Conservation (phyloP, 2,888 invertebrate species). For the Diarsia brunnea region DNA sequence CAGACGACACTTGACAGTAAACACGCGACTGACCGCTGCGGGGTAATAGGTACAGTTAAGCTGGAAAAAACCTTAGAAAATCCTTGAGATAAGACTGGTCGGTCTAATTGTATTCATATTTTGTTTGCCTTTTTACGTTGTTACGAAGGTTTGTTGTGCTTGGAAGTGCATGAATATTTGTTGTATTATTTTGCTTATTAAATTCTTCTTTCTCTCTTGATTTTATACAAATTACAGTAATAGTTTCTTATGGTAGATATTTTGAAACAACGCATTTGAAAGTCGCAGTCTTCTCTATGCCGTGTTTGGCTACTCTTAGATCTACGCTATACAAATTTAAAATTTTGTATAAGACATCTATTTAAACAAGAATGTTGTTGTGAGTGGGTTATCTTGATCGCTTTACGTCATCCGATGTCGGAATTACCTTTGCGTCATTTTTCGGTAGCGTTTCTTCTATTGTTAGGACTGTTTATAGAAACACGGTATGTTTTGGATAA, state of each 20-base stretch:
- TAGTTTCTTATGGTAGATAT: neutral
- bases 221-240: neutral
- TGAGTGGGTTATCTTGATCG: slow-evolving; percentile 54
- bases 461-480: slow-evolving; percentile 22
- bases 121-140: slow-evolving; percentile 42
- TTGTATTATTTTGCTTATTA: slow-evolving; percentile 9
- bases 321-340: slow-evolving; percentile 4
- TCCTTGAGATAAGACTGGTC: slow-evolving; percentile 37
- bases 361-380: slow-evolving; percentile 41
- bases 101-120: slow-evolving; percentile 56
- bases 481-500: neutral
- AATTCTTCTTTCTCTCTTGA: slow-evolving; percentile 20
- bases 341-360: slow-evolving; percentile 17
- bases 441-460: slow-evolving; percentile 41
- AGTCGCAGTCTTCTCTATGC: neutral
- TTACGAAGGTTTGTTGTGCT: slow-evolving; percentile 29
- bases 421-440: slow-evolving; percentile 54
- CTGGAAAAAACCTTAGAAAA: slow-evolving; percentile 49
- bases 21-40: slow-evolving; percentile 73
- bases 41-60: slow-evolving; percentile 63
- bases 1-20: slow-evolving; percentile 74
- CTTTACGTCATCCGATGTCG: slow-evolving; percentile 51
- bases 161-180: slow-evolving; percentile 13
- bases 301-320: slow-evolving; percentile 4
- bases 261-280: neutral